phyloP scores from a whole-genome alignment of 2,797 vertebrate genomes.

The Melanotaenia nigrans region DNA sequence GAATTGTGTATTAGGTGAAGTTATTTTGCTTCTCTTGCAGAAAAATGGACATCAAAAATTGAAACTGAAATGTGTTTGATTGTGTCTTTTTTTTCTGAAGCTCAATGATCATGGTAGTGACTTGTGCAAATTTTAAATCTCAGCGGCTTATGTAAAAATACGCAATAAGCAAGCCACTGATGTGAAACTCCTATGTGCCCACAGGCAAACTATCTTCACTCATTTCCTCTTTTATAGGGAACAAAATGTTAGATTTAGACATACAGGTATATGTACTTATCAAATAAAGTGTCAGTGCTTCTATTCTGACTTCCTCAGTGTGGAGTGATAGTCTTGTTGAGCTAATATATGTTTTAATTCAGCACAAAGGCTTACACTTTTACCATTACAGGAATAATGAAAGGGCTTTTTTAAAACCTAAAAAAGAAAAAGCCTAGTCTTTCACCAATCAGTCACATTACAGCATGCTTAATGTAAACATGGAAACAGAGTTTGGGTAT shows the following conservation, averaged over 20 bases:
- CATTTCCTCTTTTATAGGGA: slow-evolving; percentile 5
- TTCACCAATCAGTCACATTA: not conserved
- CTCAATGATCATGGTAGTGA: not conserved
- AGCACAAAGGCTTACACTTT: not conserved
- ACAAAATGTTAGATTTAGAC: slow-evolving; percentile 15
- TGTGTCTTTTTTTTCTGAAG: not conserved
- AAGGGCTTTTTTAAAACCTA: not conserved
- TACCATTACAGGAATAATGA: not conserved
- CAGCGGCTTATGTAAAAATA: not conserved
- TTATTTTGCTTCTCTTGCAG: too few relatives aligned
- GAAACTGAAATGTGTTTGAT: not conserved
- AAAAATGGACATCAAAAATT: not conserved
- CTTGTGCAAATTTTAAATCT: slow-evolving; percentile 5
- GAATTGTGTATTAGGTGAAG: too few relatives aligned
- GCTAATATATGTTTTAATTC: not conserved
- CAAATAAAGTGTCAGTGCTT: slow-evolving; percentile 1
- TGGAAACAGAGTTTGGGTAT: not conserved
- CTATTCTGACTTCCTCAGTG: slow-evolving; percentile 13
- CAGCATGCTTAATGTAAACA: not conserved
- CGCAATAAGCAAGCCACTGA: not conserved
- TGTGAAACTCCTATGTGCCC: slow-evolving; percentile 16
- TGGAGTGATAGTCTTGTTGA: slow-evolving; percentile 4
- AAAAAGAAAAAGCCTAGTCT: not conserved
- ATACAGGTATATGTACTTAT: not conserved
- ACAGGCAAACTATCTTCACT: slow-evolving; percentile 9